Base-by-base conservation (phyloP, 2,888 invertebrate genomes). In the Quadroppia sp. region DNA sequence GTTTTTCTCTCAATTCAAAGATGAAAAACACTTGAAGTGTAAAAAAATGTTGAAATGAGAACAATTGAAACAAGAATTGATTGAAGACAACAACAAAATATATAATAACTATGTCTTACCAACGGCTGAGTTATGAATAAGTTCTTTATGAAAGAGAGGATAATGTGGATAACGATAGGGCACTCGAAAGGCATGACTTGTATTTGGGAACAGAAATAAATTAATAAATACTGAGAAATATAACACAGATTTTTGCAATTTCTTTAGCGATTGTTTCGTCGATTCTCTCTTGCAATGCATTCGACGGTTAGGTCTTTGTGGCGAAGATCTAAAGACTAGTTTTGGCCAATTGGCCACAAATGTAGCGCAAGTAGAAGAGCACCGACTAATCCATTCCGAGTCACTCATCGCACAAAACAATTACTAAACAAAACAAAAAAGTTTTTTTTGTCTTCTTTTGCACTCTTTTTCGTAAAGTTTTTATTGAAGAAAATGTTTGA, bases 151-250 rank as follows among this genome's bases (percentile, higher is more conserved):
- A 50, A 74, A 74, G 25, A 74, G 50, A 42, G 74, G 74, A 28
- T 74, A 74, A 30, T 74, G 74, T 13, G 74, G 74, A 53, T 74
- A 74, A 59, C 74, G 74, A 53, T 74, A 74, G 70, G 74, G 74
- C 74, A 74, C 74, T 45, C 74, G 70, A n/a, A 74, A 61, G 32
- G 70, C 69, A 42, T 70, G 48, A 70, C 70, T 74, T n/a, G 45
- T n/a, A 32, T 70, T 70, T 74, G 70, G 74, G 23, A 73, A 1
- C 9, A 36, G 32, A 28, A 70, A 71, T 45, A 74, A 53, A 42
- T 59, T 61, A 70, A 74, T 71, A 36, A 71, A 71, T 71, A 48
- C 11, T 15, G 53, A 53, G 15, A 53, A 30, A 53, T 30, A 36
- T 50, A 71, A 71, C 53, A 71, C 36, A 50, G 50, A 53, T 50